These are phyloP conservation scores for Psilopogon haemacephalus DNA, from an alignment of 2,113 vertebrate species.

Conservation along the genomic window DNA sequence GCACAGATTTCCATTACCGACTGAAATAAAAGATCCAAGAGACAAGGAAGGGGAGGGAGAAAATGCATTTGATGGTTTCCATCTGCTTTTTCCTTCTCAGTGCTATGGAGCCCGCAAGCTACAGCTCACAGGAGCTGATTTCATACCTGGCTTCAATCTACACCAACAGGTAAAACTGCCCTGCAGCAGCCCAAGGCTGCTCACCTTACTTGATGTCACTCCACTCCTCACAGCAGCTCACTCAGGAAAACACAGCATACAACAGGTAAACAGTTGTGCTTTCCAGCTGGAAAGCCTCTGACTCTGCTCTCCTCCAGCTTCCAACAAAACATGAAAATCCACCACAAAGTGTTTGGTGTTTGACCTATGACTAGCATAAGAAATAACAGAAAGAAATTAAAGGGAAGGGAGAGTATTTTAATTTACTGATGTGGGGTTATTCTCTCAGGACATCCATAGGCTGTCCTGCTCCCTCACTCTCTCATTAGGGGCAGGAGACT, in stretches of 20 bases:
- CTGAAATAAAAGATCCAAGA: slow-evolving; percentile 49
- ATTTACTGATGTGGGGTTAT: neutral
- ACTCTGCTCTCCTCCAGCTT: neutral
- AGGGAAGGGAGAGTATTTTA: neutral
- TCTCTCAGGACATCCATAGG: neutral
- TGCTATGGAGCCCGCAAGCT: neutral
- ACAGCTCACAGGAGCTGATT: neutral
- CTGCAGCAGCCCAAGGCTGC: neutral
- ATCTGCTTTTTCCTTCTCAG: slow-evolving; percentile 31
- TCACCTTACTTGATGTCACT: neutral
- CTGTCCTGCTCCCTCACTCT: neutral
- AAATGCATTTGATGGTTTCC: slow-evolving; percentile 30
- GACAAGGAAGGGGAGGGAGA: neutral
- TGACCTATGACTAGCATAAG: neutral
- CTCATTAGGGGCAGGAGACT: rapidly evolving
- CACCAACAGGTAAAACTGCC: neutral
- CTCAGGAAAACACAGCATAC: neutral
- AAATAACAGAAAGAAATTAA: neutral
- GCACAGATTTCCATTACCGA: slow-evolving; percentile 27
- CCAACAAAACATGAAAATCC: neutral
- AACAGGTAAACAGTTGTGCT: neutral
- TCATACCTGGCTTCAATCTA: neutral
- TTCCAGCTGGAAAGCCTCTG: neutral
- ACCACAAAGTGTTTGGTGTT: neutral
- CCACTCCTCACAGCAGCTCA: neutral